These are phyloP conservation scores for Salmo trutta DNA, from an alignment of 2,797 vertebrate genomes.

Conservation along the genomic window DNA sequence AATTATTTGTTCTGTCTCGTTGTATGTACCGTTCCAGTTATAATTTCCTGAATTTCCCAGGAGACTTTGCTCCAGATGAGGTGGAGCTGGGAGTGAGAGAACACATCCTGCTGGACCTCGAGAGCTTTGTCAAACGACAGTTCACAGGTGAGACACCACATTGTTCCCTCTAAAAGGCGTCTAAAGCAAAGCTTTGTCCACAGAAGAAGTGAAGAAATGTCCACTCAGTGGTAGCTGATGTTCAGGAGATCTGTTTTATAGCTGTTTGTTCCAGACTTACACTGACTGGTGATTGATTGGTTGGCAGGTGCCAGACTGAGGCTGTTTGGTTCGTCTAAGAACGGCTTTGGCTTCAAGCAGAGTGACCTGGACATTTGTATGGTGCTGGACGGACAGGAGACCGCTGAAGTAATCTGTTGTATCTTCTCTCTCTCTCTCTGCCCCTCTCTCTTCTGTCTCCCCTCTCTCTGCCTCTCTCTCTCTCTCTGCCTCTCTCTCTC, in stretches of 20 bases:
- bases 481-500: too few relatives aligned
- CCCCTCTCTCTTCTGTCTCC: too few relatives aligned
- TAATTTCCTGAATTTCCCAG: constrained; percentile 57
- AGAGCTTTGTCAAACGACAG: constrained; percentile 84
- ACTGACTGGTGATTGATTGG: not conserved
- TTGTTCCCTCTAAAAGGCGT: not conserved
- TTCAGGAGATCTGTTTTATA: too few relatives aligned
- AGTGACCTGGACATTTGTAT: constrained; percentile 97
- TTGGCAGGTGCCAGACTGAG: constrained; percentile 82
- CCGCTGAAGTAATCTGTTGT: constrained; percentile 76
- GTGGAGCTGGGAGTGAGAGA: constrained; percentile 86
- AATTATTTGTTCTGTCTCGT: too few relatives aligned
- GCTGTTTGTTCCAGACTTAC: too few relatives aligned
- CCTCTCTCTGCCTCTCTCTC: too few relatives aligned
- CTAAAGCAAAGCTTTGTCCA: too few relatives aligned
- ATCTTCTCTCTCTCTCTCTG: not conserved
- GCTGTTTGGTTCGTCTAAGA: constrained; percentile 95
- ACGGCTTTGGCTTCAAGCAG: constrained; percentile 95
- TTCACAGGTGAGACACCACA: constrained; percentile 78
- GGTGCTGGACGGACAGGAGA: constrained; percentile 88
- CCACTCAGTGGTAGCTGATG: too few relatives aligned
- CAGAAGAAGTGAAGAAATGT: too few relatives aligned
- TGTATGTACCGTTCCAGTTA: too few relatives aligned
- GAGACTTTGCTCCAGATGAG: constrained; percentile 85
- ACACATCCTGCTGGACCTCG: constrained; percentile 85